These are phyloP conservation scores for Hirudinaria manillensis DNA, from an alignment of 2,888 invertebrate genomes.

Conservation along the genomic window DNA sequence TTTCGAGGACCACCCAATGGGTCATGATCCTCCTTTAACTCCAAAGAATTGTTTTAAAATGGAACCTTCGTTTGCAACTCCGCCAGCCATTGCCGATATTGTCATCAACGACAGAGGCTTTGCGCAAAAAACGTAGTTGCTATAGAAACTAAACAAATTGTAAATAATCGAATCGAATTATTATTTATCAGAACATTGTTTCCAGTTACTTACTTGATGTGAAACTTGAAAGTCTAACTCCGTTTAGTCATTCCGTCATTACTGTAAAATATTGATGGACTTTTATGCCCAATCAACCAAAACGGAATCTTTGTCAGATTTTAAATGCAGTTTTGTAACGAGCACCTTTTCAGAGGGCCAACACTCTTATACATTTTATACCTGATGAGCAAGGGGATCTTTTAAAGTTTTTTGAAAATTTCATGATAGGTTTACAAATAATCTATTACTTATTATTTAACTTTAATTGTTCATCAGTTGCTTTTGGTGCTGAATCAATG, in stretches of 20 bases:
- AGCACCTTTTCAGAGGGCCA: too few relatives aligned
- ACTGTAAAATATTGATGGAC: too few relatives aligned
- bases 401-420: too few relatives aligned
- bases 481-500: too few relatives aligned
- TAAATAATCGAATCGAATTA: background rate
- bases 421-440: too few relatives aligned
- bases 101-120: background rate
- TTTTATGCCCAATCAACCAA: too few relatives aligned
- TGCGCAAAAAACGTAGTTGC: background rate
- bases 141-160: background rate
- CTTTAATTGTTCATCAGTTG: too few relatives aligned
- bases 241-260: background rate
- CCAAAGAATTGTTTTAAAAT: constrained; percentile 9
- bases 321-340: too few relatives aligned
- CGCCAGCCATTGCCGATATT: background rate
- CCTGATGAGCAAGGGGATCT: too few relatives aligned
- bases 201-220: background rate
- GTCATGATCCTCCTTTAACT: background rate
- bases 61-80: background rate
- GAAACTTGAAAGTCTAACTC: constrained; percentile 10
- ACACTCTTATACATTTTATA: too few relatives aligned
- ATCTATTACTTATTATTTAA: too few relatives aligned
- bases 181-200: background rate
- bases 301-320: too few relatives aligned
- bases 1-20: background rate